These are phyloP conservation scores for Protobothrops flavoviridis DNA, from an alignment of 2,113 vertebrate genomes.

Conservation along the genomic window DNA sequence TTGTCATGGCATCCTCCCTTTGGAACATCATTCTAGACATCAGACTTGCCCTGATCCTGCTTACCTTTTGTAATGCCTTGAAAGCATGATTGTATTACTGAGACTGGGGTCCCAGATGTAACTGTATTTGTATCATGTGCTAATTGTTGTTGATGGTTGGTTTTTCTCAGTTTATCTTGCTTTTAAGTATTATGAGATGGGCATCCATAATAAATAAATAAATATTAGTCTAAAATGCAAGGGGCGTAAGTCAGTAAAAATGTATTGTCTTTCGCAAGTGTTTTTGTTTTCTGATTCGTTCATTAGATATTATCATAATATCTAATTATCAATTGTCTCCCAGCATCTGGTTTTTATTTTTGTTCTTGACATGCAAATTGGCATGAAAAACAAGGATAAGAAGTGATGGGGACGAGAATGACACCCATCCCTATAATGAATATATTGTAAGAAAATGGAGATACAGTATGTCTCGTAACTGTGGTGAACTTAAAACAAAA, in stretches of 20 bases:
- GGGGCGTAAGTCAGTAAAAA: neutral
- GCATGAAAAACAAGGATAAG: neutral
- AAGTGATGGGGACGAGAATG: neutral
- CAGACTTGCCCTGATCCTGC: neutral
- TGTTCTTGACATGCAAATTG: neutral
- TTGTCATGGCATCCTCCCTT: neutral
- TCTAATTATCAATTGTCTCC: neutral
- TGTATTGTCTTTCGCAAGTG: neutral
- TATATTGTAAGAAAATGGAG: neutral
- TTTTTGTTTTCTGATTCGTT: neutral
- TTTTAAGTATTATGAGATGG: neutral
- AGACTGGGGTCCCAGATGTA: neutral
- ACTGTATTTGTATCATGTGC: neutral
- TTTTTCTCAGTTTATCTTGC: neutral
- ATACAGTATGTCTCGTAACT: neutral
- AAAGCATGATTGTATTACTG: neutral
- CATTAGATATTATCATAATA: neutral
- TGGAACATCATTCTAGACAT: neutral
- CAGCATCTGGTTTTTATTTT: neutral
- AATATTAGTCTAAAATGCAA: neutral
- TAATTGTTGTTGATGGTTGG: neutral
- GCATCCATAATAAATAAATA: neutral
- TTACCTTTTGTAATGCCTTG: neutral
- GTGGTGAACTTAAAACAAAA: slow-evolving; percentile 35
- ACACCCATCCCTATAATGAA: neutral